Percentiles rank a stretch among this genome's conserved stretches.
These are phyloP conservation scores for Notocelia uddmanniana DNA, from an alignment of 2,888 invertebrate genomes.

Conservation along the genomic window DNA sequence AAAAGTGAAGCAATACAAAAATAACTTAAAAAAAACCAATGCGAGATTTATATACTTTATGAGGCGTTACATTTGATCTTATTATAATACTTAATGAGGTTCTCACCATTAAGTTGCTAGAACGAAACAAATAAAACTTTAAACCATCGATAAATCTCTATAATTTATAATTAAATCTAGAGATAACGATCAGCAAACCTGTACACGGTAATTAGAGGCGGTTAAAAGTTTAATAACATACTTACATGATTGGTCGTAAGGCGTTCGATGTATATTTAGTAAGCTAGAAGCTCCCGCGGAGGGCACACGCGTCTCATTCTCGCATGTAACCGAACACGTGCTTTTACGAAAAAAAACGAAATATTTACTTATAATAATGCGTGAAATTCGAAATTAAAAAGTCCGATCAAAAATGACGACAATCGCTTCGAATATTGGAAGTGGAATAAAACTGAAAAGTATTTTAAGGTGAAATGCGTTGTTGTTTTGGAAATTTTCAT, in stretches of 20 bases:
- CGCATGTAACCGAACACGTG: slow-evolving; percentile 42
- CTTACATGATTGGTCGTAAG: slow-evolving; percentile 27
- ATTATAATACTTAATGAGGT: slow-evolving; percentile 8
- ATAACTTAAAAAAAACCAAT: neutral
- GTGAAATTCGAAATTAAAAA: neutral
- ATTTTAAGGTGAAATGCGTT: slow-evolving; percentile 15
- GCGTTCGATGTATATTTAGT: slow-evolving; percentile 58
- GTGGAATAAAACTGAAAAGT: slow-evolving; percentile 18
- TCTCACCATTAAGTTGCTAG: slow-evolving; percentile 24
- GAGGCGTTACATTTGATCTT: slow-evolving; percentile 2
- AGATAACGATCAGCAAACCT: slow-evolving; percentile 36
- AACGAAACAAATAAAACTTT: slow-evolving; percentile 29
- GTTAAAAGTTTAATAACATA: slow-evolving; percentile 46
- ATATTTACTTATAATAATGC: neutral
- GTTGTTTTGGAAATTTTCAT: slow-evolving; percentile 16
- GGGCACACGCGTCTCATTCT: slow-evolving; percentile 45
- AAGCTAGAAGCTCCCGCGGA: slow-evolving; percentile 46
- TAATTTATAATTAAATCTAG: slow-evolving; percentile 39
- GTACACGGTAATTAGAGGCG: slow-evolving; percentile 38
- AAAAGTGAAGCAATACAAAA: neutral
- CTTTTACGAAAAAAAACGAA: slow-evolving; percentile 24
- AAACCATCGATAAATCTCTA: slow-evolving; percentile 16
- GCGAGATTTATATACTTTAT: neutral
- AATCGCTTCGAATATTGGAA: neutral
- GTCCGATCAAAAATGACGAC: slow-evolving; percentile 2